These are phyloP conservation scores for Biston stratarius DNA, from an alignment of 2,888 invertebrate genomes.

Conservation along the genomic window DNA sequence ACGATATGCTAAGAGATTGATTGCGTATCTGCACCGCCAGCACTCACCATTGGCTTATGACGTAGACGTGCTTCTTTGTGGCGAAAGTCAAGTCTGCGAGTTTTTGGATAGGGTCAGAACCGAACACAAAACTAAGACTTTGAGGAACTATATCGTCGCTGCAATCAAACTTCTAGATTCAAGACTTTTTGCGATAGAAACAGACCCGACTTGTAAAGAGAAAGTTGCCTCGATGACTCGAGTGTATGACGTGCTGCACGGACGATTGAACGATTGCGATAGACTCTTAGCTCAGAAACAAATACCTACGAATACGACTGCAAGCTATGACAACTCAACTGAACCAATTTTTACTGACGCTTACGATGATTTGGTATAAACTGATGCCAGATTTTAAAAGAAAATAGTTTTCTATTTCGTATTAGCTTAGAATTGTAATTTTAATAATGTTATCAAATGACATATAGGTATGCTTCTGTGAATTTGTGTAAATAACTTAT, in stretches of 20 bases:
- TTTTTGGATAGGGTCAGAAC: conserved; percentile 80
- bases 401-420: neutral
- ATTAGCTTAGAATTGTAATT: neutral
- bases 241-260: conserved; percentile 79
- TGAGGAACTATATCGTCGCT: conserved; percentile 82
- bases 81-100: conserved; percentile 79
- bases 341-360: conserved; percentile 72
- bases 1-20: conserved; percentile 80
- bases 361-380: conserved; percentile 72
- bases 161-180: conserved; percentile 82
- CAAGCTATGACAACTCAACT: conserved; percentile 68
- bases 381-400: neutral
- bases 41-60: conserved; percentile 83
- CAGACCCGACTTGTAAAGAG: conserved; percentile 81
- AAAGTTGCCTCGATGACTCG: conserved; percentile 83
- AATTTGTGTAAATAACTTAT: conserved; percentile 18
- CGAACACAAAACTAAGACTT: conserved; percentile 81
- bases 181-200: conserved; percentile 81
- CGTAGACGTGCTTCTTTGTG: conserved; percentile 80
- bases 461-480: neutral
- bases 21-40: conserved; percentile 79
- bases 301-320: conserved; percentile 57
- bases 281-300: conserved; percentile 75
- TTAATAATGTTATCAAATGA: conserved; percentile 11
- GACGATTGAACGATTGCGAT: conserved; percentile 77